Base-by-base conservation (phyloP, 92 coral and sea anemone species). In the Phenganax marumi region DNA sequence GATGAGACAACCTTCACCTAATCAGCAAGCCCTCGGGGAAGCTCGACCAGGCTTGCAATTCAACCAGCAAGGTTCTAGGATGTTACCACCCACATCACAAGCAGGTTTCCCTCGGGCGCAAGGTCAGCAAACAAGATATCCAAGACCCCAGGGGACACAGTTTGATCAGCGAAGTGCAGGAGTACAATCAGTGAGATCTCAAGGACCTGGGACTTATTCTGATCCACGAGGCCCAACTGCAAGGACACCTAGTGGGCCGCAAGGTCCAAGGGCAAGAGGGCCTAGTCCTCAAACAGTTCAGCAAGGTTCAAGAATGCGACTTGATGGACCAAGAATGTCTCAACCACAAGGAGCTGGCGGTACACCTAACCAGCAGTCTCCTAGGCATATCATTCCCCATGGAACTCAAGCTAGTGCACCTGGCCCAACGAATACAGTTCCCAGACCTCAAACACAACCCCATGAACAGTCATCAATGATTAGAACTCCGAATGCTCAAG, bases 221-320 rank as follows among this genome's bases (percentile, higher is more conserved):
- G 70, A 24, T 21, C 70, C 9, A 3, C 70, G 26, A 9, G 47
- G 70, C 6, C 70, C 70, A 24, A 64, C 43, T 14, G 19, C 19
- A 46, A 64, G 46, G 26, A 13, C 70, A 6, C 25, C 70, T 11
- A 24, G 43, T 33, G 43, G 70, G 23, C 65, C 65, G 13, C 65
- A 58, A 64, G 70, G 43, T 33, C 43, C 43, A 33, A 33, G 43
- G 43, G 43, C 43, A 33, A 2, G 43, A 33, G 43, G 43, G 26
- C 47, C 47, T 64, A 10, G 70, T 6, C 43, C 8, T 47, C 18
- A 3, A 17, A 46, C 68, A 10, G 19, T 23, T 12, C 66, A 75
- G 26, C 80, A 23, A 55, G 39, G 65, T 18, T 65, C 80, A 75
- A 53, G 65, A 16, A 52, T 75, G 80, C 53, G 51, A 68, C 47